Base-by-base conservation (phyloP, 2,888 invertebrate genomes). In the Cyclophora punctaria region DNA sequence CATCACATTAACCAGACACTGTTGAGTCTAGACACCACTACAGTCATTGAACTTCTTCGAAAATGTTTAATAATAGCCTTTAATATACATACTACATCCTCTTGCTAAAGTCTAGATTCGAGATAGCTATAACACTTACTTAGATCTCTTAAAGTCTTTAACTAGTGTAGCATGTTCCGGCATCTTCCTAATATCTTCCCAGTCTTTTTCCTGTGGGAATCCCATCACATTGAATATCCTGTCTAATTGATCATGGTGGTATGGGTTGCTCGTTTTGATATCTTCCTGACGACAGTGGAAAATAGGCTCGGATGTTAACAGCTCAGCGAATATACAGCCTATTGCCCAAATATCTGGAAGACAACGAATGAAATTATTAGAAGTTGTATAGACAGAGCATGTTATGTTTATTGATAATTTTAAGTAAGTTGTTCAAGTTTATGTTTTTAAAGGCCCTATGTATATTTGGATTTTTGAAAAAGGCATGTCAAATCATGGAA, bases 191-290 rank as follows among this genome's bases (percentile, higher is more conserved):
- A 99, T 98, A 78, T 99, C 98, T 77, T 98, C 98, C 98, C 98
- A 99, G 73, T 98, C 98, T 81, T 98, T 98, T 72, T 97, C 97
- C 70, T 92, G 92, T 0, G 98, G 98, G 80, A 98, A 99, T 20
- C 99, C 99, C 99, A 99, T 99, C 0, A 99, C 98, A 85, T 97
- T 98, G 81, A 99, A 99, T 86, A 99, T 99, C 75, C 98, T 91
- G 82, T 99, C 98, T 49, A 99, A 84, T 77, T 99, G 99, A 80
- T 99, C 99, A 74, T 98, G 98, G 80, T 99, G 99, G 80, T 99
- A 99, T 0, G 99, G 99, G 89, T 98, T 99, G 71, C 97, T 98
- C 0, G 99, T 99, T 83, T 99, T 99, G 53, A 99, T 99, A 75
- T 99, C 99, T 86, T 99, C 99, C 87, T 99, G 99, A 4, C 99